A percentile compares a stretch with the other conserved stretches of the same genome.
These are phyloP conservation scores for Holacanthella duospinosa DNA, from an alignment of 2,888 invertebrate genomes.

Conservation along the genomic window DNA sequence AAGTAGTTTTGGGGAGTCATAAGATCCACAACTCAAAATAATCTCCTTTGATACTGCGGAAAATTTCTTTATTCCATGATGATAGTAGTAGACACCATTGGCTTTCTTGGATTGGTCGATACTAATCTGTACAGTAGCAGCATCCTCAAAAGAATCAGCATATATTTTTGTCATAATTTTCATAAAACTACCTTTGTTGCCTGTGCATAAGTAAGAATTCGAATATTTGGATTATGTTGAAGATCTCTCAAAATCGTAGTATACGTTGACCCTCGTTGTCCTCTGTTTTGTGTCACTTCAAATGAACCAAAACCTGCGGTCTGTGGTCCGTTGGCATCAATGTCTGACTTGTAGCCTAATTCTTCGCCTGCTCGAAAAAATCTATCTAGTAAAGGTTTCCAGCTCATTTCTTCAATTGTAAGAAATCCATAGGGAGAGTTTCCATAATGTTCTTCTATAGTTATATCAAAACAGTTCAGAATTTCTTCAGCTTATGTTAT, in stretches of 20 bases:
- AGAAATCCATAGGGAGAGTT: slow-evolving; percentile 20
- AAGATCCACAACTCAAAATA: slow-evolving; percentile 20
- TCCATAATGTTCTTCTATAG: slow-evolving; percentile 20
- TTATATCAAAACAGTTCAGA: no score
- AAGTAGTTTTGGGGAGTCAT: slow-evolving; percentile 26
- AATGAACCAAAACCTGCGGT: slow-evolving; percentile 20
- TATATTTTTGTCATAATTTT: not conserved
- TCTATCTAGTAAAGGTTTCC: slow-evolving; percentile 15
- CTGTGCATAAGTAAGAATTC: slow-evolving; percentile 27
- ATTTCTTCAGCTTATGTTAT: no score
- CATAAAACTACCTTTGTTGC: slow-evolving; percentile 20
- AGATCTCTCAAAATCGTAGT: slow-evolving; percentile 27
- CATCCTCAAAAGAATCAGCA: not conserved
- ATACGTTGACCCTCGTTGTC: slow-evolving; percentile 25
- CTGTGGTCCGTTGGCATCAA: slow-evolving; percentile 33
- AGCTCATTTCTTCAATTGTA: slow-evolving; percentile 18
- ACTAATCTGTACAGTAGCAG: slow-evolving; percentile 16
- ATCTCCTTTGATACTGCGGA: slow-evolving; percentile 25
- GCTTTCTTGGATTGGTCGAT: slow-evolving; percentile 22
- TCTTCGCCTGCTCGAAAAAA: slow-evolving; percentile 27
- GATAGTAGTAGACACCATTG: slow-evolving; percentile 25
- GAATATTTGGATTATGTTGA: slow-evolving; percentile 20
- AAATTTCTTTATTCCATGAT: slow-evolving; percentile 24
- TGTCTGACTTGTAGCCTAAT: slow-evolving; percentile 19
- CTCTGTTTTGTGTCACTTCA: slow-evolving; percentile 28